These are phyloP conservation scores for Ctenodactylus gundi DNA, from an alignment of 2,113 vertebrate species.

Conservation along the genomic window DNA sequence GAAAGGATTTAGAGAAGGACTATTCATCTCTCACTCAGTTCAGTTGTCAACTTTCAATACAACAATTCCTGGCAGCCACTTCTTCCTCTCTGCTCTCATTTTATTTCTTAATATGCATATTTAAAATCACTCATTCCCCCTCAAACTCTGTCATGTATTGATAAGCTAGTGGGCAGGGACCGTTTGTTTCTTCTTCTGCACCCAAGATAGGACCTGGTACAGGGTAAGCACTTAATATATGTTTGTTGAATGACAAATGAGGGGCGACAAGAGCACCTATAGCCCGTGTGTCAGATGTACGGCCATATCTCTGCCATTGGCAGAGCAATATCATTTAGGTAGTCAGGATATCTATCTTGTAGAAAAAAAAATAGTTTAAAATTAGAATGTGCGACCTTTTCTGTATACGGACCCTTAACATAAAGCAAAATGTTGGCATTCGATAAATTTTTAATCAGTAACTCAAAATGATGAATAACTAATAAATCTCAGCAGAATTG, in stretches of 20 bases:
- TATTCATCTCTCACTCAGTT: not conserved
- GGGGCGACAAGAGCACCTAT: not conserved
- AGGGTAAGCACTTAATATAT: not conserved
- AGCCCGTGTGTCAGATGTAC: not conserved
- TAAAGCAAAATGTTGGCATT: not conserved
- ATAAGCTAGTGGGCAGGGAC: not conserved
- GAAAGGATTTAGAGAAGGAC: not conserved
- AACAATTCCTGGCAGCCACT: not conserved
- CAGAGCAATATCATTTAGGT: not conserved
- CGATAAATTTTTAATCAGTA: not conserved
- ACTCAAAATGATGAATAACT: slow-evolving; percentile 37
- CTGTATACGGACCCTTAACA: not conserved
- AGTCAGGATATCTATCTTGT: not conserved
- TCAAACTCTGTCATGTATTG: not conserved
- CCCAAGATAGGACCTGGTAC: not conserved
- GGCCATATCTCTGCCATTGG: not conserved
- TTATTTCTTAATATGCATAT: not conserved
- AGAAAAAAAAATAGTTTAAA: not conserved
- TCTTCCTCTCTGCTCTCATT: not conserved
- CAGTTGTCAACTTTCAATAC: not conserved
- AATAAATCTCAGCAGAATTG: not conserved
- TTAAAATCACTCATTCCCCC: not conserved
- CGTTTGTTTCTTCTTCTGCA: not conserved
- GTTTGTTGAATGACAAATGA: not conserved
- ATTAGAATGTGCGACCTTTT: not conserved